These are phyloP conservation scores for Asarcornis scutulata DNA, from an alignment of 2,113 vertebrate species.

Conservation along the genomic window DNA sequence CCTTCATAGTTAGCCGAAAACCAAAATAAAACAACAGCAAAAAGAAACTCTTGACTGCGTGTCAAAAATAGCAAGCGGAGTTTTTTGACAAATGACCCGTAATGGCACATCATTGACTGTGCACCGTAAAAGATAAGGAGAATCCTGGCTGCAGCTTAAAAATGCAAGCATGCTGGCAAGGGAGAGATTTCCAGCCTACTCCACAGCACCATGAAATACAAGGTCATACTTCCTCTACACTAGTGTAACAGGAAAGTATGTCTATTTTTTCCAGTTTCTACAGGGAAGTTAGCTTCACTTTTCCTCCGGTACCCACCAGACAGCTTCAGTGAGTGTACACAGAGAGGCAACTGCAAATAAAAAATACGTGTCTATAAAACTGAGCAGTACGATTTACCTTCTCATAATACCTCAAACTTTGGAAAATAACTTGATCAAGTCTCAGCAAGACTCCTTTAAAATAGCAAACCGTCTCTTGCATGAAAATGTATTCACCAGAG, in stretches of 20 bases:
- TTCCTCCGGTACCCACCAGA: background rate
- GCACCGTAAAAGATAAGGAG: constrained; percentile 44
- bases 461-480: constrained; percentile 51
- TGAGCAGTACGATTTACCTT: constrained; percentile 10
- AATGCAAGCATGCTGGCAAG: background rate
- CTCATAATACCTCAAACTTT: constrained; percentile 67
- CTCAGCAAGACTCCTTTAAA: constrained; percentile 54
- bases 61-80: constrained; percentile 36
- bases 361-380: constrained; percentile 32
- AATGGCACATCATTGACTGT: constrained; percentile 17
- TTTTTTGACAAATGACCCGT: constrained; percentile 24
- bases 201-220: background rate
- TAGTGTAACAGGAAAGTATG: background rate
- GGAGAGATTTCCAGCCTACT: constrained; percentile 29
- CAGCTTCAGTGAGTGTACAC: background rate
- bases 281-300: background rate
- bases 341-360: constrained; percentile 23
- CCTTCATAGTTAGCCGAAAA: constrained; percentile 16
- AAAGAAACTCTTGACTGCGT: background rate
- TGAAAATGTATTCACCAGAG: constrained; percentile 65
- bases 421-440: constrained; percentile 67
- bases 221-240: constrained; percentile 15
- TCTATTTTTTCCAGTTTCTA: background rate
- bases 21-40: background rate
- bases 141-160: constrained; percentile 43